Base-by-base conservation (phyloP, 2,113 vertebrate species). In the Cheilinus undulatus region DNA sequence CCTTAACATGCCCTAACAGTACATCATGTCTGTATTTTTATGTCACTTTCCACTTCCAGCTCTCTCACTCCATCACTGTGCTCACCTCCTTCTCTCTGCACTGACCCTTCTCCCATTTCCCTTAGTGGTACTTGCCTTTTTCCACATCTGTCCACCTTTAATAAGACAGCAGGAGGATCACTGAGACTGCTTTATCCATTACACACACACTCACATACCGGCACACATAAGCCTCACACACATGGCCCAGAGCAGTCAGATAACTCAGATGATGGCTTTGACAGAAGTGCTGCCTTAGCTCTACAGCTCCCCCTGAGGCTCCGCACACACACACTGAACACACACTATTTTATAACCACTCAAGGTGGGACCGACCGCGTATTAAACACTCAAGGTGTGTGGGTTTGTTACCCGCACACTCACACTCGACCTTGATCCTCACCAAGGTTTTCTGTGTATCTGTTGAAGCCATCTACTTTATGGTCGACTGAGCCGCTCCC, bases 201-300 rank as follows among this genome's bases (percentile, higher is more conserved):
- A 62, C 27, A 50, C 57, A 53, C 66, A 49, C 42, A 42, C 76
- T 57, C 15, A 48, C 56, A 60, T 53, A 27, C 23, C 30, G 62
- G 42, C 20, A 23, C 36, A 20, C 15, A 57, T 42, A 22, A 74
- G 58, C 23, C 52, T 23, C 77, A 65, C 48, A 70, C 65, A 73
- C 78, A 69, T 11, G 10, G 73, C 85, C 85, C 76, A 61, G 20
- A 83, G 85, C 71, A 24, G 76, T 86, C 69, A 84, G 88, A 90
- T 87, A 90, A 88, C 78, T 89, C 74, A 80, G 78, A 82, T 88
- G 86, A 90, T 89, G 78, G 72, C 78, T 88, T 83, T 83, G 89
- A 90, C 90, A 92, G 87, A 85, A 91, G 83, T 89, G 91, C 86
- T 88, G 88, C 78, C 76, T 84, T 89, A 42, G 89, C 89, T 77